Percentiles rank a stretch among this genome's conserved stretches.
These are phyloP conservation scores for Phallusia fumigata DNA, from an alignment of 23 tunicate genomes.

Conservation along the genomic window DNA sequence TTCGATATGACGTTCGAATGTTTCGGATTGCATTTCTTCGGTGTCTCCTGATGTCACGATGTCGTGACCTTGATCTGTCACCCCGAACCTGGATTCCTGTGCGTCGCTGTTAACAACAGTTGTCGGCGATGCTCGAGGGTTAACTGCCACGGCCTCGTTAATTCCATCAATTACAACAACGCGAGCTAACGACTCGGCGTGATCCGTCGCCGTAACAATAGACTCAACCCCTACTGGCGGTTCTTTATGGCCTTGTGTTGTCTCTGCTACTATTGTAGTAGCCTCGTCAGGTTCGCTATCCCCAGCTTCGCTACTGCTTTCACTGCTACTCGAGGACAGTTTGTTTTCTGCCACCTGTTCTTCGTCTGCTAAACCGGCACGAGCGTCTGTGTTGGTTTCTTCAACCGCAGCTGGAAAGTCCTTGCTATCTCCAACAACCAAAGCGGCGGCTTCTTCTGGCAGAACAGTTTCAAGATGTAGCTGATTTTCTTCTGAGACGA, in stretches of 20 bases:
- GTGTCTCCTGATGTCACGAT: background rate
- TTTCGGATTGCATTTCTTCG: background rate
- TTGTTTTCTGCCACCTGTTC: background rate
- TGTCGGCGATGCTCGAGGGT: background rate
- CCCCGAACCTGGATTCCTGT: background rate
- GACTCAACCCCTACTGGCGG: background rate
- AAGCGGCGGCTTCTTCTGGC: background rate
- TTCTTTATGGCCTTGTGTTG: background rate
- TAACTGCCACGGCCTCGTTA: background rate
- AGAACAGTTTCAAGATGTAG: no score
- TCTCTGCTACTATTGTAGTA: background rate
- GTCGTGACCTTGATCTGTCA: conserved; percentile 10
- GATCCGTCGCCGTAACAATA: background rate
- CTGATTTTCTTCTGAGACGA: no score
- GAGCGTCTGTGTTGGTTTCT: background rate
- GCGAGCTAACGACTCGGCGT: conserved; percentile 14
- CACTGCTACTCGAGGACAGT: background rate
- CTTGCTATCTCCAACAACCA: background rate
- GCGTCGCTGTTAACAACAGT: background rate
- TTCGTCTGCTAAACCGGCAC: background rate
- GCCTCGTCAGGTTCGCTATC: background rate
- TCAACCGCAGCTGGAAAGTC: conserved; percentile 7
- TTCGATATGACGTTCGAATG: background rate
- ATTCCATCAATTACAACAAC: conserved; percentile 10
- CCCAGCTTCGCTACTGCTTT: background rate